A percentile compares a stretch with the other conserved stretches of the same genome.
Conservation (phyloP, 1,140 invertebrate genomes). For the Neodiprion pinetum region DNA sequence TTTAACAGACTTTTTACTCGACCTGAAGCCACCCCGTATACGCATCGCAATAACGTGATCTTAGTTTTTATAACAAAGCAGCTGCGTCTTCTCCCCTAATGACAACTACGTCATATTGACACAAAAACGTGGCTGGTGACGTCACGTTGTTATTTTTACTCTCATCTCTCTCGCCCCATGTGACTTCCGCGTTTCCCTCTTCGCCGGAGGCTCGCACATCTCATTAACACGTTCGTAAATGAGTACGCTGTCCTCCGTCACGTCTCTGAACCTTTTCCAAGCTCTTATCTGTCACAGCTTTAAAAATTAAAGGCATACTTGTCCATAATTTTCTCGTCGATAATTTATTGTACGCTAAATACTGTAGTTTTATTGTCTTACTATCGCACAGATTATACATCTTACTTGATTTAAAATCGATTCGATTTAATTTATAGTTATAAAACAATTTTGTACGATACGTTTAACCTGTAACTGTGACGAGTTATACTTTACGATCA, state of each 20-base stretch:
- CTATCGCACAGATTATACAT: too few species aligned
- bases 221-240: conserved; percentile 44
- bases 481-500: too few species aligned
- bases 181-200: conserved; percentile 25
- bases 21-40: background rate
- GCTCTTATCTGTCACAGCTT: background rate
- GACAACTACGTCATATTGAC: background rate
- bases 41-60: background rate
- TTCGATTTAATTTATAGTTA: too few species aligned
- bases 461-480: too few species aligned
- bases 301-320: background rate
- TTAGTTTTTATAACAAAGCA: too few species aligned
- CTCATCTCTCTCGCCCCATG: background rate
- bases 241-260: conserved; percentile 38
- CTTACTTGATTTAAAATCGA: too few species aligned
- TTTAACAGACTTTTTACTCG: too few species aligned
- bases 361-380: too few species aligned
- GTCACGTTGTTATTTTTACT: conserved; percentile 30
- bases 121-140: conserved; percentile 18
- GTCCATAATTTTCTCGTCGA: background rate
- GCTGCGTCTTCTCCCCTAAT: background rate
- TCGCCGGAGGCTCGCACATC: conserved; percentile 34
- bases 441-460: too few species aligned
- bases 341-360: too few species aligned
- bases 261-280: conserved; percentile 17